Base-by-base conservation (phyloP, 1,140 invertebrate genomes). In the Zaprionus tsacasi region DNA sequence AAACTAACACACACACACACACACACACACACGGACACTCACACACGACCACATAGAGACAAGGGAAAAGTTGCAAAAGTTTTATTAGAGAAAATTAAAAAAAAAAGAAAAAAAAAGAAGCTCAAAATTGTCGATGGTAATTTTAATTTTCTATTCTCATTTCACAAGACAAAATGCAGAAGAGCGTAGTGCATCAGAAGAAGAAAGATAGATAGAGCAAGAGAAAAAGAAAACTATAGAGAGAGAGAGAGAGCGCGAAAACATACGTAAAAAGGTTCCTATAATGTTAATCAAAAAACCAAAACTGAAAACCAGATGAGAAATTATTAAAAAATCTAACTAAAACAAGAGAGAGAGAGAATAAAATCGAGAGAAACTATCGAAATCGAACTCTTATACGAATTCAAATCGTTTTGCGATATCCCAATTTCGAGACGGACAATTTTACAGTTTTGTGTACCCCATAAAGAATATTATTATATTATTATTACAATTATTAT, bases 261-360 rank as follows among this genome's bases (percentile, higher is more conserved):
- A 88, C 70, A 91, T 90, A 90, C 87, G 87, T 90, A 91, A 91
- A 82, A 91, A 78, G 81, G 83, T 91, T 91, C 83, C 89, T 91
- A 91, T 88, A 88, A 91, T 90, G 89, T 89, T 89, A 89, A 89
- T 89, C 81, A 91, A 82, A 89, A 81, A 76, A 78, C 25, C 25
- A 69, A 48, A 65, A 73, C 76, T 52, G 30, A 70, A 79, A 81
- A 54, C 13, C 25, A 55, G 13, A 56, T 15, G 21, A 60, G 7
- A 61, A 35, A 36, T 15, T 33, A 50, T 48, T 10, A 6, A 72
- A 61, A 61, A 58, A 48, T 36, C 27, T 52, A 58, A 65, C 30
- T 60, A 50, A 40, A 74, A 75, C 27, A 30, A 30, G 66, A 50
- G 6, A 67, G 40, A 30, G 35, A 67, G 21, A 17, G n/a, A 43